Percentiles rank a stretch among this genome's conserved stretches.
Conservation (phyloP, 2,797 vertebrate genomes). For the Steatocranus sp. region DNA sequence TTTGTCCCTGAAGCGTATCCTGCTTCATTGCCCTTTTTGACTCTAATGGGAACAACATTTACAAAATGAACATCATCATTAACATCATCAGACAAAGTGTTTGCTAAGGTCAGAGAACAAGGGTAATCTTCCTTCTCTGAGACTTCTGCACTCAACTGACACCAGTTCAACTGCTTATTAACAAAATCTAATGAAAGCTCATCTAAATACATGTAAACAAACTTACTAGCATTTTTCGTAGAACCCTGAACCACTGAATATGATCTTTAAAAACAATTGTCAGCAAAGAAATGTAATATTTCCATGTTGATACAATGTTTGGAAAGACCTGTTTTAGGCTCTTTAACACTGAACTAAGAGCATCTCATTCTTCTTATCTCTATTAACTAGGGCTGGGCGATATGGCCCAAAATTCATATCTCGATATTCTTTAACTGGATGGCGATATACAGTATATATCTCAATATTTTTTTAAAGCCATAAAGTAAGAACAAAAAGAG, state of each 20-base stretch:
- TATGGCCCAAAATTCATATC: background rate
- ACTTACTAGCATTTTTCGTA: background rate
- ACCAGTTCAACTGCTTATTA: background rate
- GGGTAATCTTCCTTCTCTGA: background rate
- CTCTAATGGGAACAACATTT: background rate
- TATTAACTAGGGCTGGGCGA: rapidly evolving
- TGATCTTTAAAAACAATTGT: background rate
- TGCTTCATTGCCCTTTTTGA: background rate
- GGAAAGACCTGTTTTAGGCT: background rate
- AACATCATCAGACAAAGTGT: background rate
- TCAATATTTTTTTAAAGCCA: background rate
- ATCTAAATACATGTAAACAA: background rate
- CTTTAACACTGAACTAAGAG: background rate
- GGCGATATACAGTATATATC: background rate
- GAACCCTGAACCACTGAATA: background rate
- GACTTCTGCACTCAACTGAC: background rate
- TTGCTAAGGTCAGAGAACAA: background rate
- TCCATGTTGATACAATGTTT: background rate
- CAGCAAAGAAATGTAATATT: background rate
- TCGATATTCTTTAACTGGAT: background rate
- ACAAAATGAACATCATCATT: background rate
- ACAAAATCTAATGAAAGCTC: background rate
- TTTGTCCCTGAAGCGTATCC: background rate
- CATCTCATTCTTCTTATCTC: background rate
- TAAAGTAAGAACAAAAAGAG: background rate